A percentile compares a stretch with the other conserved stretches of the same genome.
Conservation (phyloP, 2,113 vertebrate genomes). For the Saguinus midas region DNA sequence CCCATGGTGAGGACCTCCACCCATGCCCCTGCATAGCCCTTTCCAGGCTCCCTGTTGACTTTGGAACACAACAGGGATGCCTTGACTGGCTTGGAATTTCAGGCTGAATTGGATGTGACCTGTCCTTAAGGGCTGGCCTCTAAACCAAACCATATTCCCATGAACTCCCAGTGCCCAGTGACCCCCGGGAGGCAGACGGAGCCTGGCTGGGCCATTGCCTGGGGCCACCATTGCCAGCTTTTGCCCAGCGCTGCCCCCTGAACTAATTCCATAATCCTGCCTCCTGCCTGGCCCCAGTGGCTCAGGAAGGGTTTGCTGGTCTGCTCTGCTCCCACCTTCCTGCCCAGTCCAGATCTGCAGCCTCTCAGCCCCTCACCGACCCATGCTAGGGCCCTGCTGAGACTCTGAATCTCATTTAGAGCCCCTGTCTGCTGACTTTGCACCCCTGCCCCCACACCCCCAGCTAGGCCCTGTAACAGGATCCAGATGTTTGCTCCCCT, state of each 20-base stretch:
- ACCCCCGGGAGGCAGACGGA: conserved; percentile 5
- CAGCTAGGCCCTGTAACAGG: conserved; percentile 58
- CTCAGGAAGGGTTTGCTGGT: conserved; percentile 55
- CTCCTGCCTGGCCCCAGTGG: conserved; percentile 37
- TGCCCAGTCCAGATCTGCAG: conserved; percentile 15
- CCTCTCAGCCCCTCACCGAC: conserved; percentile 38
- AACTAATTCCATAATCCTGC: conserved; percentile 74
- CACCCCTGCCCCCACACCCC: conserved; percentile 32
- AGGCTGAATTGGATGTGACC: conserved; percentile 75
- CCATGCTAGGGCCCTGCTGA: not conserved
- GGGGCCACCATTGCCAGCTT: conserved; percentile 17
- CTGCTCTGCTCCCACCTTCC: conserved; percentile 64
- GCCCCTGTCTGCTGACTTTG: not conserved
- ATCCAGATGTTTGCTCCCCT: conserved; percentile 66
- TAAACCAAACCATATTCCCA: conserved; percentile 75
- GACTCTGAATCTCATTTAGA: conserved; percentile 78
- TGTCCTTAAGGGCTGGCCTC: conserved; percentile 17
- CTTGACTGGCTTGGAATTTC: conserved; percentile 66
- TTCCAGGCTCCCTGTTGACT: not conserved
- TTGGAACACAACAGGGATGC: not conserved
- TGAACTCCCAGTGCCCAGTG: not conserved
- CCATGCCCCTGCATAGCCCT: not conserved
- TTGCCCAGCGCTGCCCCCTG: conserved; percentile 46
- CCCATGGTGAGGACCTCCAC: not conserved
- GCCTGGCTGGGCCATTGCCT: conserved; percentile 32